Conservation (phyloP, 2,113 vertebrate genomes). For the Malaclemys terrapin region DNA sequence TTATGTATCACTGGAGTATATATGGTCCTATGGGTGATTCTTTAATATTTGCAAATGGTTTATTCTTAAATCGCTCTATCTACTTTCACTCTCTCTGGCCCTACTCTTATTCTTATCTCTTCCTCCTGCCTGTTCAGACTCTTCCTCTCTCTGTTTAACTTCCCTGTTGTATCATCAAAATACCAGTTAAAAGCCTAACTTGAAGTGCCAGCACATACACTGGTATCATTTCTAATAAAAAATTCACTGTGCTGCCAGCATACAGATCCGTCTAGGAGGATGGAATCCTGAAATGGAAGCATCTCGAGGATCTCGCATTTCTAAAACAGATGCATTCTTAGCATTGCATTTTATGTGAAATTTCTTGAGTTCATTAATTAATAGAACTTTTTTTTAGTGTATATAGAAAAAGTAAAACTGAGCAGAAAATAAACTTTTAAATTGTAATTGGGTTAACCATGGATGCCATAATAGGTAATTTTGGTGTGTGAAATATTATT, state of each 20-base stretch:
- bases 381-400: not conserved
- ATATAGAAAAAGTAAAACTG: not conserved
- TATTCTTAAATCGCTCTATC: not conserved
- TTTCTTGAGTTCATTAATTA: not conserved
- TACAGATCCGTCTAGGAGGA: not conserved
- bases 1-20: too few species aligned
- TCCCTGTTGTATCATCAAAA: not conserved
- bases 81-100: not conserved
- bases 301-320: not conserved
- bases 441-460: not conserved
- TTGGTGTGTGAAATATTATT: not conserved
- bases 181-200: not conserved
- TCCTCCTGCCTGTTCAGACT: not conserved
- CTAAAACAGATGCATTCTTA: not conserved
- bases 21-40: not conserved
- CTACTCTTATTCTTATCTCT: not conserved
- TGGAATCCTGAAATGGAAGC: not conserved
- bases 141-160: not conserved
- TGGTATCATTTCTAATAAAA: not conserved
- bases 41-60: not conserved
- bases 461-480: not conserved
- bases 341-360: not conserved
- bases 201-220: not conserved
- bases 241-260: not conserved
- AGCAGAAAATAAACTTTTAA: not conserved